Evolutionary conservation across 2,888 invertebrate genomes (phyloP).

Genomic region (Diachrysia chrysitis): DNA sequence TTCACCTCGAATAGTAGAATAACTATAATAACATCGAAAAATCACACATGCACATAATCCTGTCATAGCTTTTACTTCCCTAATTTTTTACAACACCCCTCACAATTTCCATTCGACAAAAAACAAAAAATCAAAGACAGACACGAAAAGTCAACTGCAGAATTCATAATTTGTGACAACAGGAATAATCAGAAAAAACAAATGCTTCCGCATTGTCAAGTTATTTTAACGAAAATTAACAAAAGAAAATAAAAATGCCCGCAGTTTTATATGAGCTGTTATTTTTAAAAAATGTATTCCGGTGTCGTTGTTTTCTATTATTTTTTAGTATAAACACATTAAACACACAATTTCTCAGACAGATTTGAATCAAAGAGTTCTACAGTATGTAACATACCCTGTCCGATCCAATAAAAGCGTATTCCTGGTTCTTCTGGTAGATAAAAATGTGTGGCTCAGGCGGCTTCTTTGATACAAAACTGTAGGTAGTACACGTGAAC

Average conservation of each 20-base stretch:
- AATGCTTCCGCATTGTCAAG: neutral
- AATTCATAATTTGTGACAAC: neutral
- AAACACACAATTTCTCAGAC: too few relatives aligned
- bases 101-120: neutral
- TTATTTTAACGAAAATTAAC: neutral
- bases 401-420: too few relatives aligned
- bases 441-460: too few relatives aligned
- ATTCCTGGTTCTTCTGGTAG: too few relatives aligned
- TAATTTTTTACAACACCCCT: neutral
- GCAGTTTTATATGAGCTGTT: neutral
- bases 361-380: too few relatives aligned
- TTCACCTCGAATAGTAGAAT: too few relatives aligned
- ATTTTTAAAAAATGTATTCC: neutral
- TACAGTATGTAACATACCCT: too few relatives aligned
- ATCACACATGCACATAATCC: too few relatives aligned
- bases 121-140: neutral
- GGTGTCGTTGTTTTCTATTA: neutral
- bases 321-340: too few relatives aligned
- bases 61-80: neutral
- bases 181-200: neutral
- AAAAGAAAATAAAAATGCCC: neutral
- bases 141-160: neutral
- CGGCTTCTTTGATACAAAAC: too few relatives aligned
- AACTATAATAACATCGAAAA: too few relatives aligned
- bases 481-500: too few relatives aligned